A percentile compares a stretch with the other conserved stretches of the same genome.
Conservation (phyloP, 2,113 vertebrate species). For the rat (Rattus norvegicus) region GRCr8 NC_086022.1:178309001-178309500, state of each 20-base stretch:
- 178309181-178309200: constrained; percentile 2
- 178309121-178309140: not conserved
- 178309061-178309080: constrained; percentile 63
- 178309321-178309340: constrained; percentile 48
- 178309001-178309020: constrained; percentile 77
- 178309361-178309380: constrained; percentile 71
- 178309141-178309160: not conserved
- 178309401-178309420: not conserved
- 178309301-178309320: constrained; percentile 64
- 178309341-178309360: constrained; percentile 72
- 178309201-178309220: not conserved
- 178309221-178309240: constrained; percentile 48
- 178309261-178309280: constrained; percentile 59
- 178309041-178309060: constrained; percentile 58
- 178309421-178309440: constrained; percentile 50
- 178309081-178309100: constrained; percentile 37
- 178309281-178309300: constrained; percentile 60
- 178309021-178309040: constrained; percentile 81
- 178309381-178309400: constrained; percentile 61
- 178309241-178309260: not conserved
- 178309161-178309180: not conserved
- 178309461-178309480: constrained; percentile 65
- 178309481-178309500: constrained; percentile 46
- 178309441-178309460: constrained; percentile 33
- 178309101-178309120: not conserved